Base-by-base conservation (phyloP, 2,113 vertebrate genomes). In the Mirza zaza region DNA sequence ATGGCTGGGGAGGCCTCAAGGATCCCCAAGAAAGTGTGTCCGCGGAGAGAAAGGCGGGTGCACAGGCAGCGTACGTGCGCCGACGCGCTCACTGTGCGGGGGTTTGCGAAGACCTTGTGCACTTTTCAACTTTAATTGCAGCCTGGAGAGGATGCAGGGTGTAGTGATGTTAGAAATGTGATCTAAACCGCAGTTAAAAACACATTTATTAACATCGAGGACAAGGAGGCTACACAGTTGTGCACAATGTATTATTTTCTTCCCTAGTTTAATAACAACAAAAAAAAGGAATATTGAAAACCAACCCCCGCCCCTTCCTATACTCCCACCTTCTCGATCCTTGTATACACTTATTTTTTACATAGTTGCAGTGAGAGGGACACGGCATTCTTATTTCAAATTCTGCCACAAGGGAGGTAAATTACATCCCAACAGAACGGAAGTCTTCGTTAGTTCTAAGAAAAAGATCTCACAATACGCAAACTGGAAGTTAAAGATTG, bases 401-500 rank as follows among this genome's bases (percentile, higher is more conserved):
- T 95, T 87, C 59, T 61, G 68, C 36, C 68, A 52, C n/a, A 42
- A 83, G 93, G 84, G 80, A 70, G 84, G 42, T 77, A 75, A 92
- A 63, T 92, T 77, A 95, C 80, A 73, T 42, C 80, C 80, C 77
- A 32, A 61, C 50, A 59, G 91, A 70, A 52, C 23, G 14, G 67
- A 96, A 89, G 77, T 59, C 71, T 77, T 90, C 79, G 17, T 96
- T 84, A 82, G 52, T 87, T 88, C 45, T 71, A 68, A 79, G 79
- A 70, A 68, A 90, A 91, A 82, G 25, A 25, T 76, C 32, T 85
- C 52, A 21, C 34, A 75, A 7, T 71, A 55, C 79, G 32, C 9
- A 57, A 90, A 39, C 87, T 73, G 73, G n/a, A 94, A 83, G 73
- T 83, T 75, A 76, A 50, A 96, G 95, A 95, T 82, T 45, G 42